phyloP scores from a whole-genome alignment of 2,113 vertebrate genomes.

The Strix aluco region DNA sequence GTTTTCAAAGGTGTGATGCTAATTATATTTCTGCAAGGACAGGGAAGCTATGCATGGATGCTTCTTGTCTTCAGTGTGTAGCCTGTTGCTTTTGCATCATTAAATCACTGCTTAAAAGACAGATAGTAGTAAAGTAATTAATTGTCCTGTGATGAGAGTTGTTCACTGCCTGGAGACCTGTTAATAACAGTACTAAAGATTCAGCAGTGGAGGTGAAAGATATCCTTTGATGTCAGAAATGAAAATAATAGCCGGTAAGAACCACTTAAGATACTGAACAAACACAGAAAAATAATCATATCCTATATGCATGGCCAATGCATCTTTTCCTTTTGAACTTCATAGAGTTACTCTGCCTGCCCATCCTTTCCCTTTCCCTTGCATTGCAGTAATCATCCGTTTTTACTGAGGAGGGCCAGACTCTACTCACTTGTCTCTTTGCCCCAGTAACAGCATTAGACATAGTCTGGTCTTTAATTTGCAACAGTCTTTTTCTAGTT shows the following conservation, averaged over 20 bases:
- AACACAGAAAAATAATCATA: neutral
- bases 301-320: fast-evolving
- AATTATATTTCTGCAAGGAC: neutral
- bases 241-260: neutral
- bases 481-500: neutral
- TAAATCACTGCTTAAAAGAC: neutral
- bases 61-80: neutral
- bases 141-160: neutral
- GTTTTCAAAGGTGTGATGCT: neutral
- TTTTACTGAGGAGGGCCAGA: neutral
- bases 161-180: neutral
- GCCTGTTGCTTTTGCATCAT: neutral
- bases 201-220: neutral
- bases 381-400: neutral
- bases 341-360: neutral
- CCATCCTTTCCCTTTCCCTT: neutral
- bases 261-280: neutral
- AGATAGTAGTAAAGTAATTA: neutral
- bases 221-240: neutral
- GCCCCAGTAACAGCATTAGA: neutral
- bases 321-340: neutral
- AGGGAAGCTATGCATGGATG: neutral
- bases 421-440: neutral
- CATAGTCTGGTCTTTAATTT: neutral
- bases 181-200: neutral